Base-by-base conservation (phyloP, 92 coral and sea anemone genomes). In the Paragorgia papillata region DNA sequence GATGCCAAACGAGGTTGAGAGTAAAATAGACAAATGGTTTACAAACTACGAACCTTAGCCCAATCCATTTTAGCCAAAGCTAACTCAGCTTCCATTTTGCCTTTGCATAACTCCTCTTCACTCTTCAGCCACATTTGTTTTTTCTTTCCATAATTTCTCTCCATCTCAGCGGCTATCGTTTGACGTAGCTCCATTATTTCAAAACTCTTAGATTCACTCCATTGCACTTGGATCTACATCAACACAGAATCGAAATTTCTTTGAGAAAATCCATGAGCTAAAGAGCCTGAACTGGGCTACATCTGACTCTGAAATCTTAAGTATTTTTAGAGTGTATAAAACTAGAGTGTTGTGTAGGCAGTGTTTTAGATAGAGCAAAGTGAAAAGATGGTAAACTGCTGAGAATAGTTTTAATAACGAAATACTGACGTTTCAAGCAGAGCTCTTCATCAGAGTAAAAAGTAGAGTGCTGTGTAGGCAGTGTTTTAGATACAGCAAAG, bases 61-160 rank as follows among this genome's bases (percentile, higher is more conserved):
- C 78, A 71, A 33, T 71, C 78, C 63, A 71, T 71, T 37, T 71
- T 71, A 18, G 64, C 78, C 33, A 71, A 53, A 30, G 78, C 78
- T 1, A 71, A 29, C 53, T 71, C 78, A 54, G 78, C 35, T 71
- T 71, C 63, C 0, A 71, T 33, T 53, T 55, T 71, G 19, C 61
- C 39, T 20, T 54, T 71, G 51, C 24, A 1, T 1, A 9, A 24
- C 15, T 29, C 46, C 28, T 71, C 78, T 25, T 71, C 78, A 27
- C 9, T 26, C 54, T 71, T 25, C 64, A 39, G 78, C 78, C 78
- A 71, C 27, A 64, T 8, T 13, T 48, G 35, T 10, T 55, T 71
- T n/a, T 71, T 64, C 20, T 7, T 53, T 24, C 21, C 51, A 34
- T 53, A n/a, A 21, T 57, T 35, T 25, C 51, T 53, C 35, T 71